Conservation (phyloP, 2,797 vertebrate species). For the Oreortyx pictus region DNA sequence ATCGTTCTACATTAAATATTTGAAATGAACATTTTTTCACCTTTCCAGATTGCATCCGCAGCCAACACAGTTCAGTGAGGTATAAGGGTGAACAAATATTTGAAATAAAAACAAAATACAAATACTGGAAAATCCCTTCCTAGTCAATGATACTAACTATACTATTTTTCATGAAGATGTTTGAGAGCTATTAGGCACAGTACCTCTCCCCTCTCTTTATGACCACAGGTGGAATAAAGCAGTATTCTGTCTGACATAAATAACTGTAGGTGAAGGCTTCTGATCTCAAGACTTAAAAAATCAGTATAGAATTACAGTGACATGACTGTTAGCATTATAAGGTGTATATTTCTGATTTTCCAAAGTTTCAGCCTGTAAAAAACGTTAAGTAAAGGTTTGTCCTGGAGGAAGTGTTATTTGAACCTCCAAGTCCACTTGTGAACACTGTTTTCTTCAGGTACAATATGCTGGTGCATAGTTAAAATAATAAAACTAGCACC, state of each 20-base stretch:
- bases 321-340: neutral
- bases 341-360: neutral
- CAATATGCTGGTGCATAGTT: neutral
- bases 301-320: neutral
- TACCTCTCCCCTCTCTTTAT: neutral
- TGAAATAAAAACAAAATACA: slow-evolving; percentile 43
- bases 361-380: neutral
- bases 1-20: neutral
- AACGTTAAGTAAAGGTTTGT: neutral
- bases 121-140: slow-evolving; percentile 10
- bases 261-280: neutral
- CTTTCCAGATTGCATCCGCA: neutral
- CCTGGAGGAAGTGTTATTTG: neutral
- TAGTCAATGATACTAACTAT: neutral
- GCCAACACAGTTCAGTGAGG: neutral
- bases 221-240: neutral
- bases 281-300: neutral
- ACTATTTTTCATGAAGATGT: neutral
- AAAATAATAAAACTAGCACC: neutral
- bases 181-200: neutral
- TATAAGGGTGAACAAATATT: slow-evolving; percentile 2
- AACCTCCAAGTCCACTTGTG: neutral
- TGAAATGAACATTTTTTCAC: neutral
- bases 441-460: neutral
- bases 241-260: neutral